Evolutionary conservation across 2,113 vertebrate species (phyloP), one percentile per base, ranked within the genome.

Genomic region (Oreochromis aureus): DNA sequence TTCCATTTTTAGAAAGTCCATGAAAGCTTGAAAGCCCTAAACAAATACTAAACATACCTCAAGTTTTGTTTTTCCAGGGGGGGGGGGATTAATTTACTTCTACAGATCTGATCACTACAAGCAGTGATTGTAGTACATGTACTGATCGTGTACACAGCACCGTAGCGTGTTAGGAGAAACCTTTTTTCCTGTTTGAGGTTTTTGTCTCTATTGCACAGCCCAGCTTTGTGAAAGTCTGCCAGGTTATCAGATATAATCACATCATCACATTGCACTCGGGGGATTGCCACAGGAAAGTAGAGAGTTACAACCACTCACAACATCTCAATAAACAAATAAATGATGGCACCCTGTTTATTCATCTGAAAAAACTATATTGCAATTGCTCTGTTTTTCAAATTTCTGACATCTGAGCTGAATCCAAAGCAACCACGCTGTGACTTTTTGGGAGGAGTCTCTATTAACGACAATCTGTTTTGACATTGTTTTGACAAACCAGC

Each of bases 261-360:
- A 91, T 90, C 88, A 89, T 90, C 79, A 22, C 88, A 91, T 93
- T 93, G 89, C 89, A 87, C 81, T 91, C 83, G 1, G 32, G 81
- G 89, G 78, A 89, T 54, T 86, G 87, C 80, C 36, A n/a, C 73
- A 69, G 83, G 71, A 27, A 86, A 79, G 58, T n/a, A 19, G 55
- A 91, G 69, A 53, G 46, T 27, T 82, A 32, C 89, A 86, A 82
- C 88, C 84, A 86, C 79, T 87, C 84, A 85, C 83, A 66, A 10
- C 69, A 18, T 84, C 69, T 80, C 87, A 83, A 30, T 69, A 87
- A 93, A 93, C 81, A 91, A 88, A 39, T 54, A 46, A 16, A 66
- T 41, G 22, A 81, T 79, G 22, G 51, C 3, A 5, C 79, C 53
- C 4, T 85, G 56, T 91, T 83, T 78, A 69, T 81, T 53, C 80